Percentiles rank a stretch among this genome's conserved stretches.
These are phyloP conservation scores for Perognathus longimembris DNA, from an alignment of 2,113 vertebrate genomes.

Conservation along the genomic window DNA sequence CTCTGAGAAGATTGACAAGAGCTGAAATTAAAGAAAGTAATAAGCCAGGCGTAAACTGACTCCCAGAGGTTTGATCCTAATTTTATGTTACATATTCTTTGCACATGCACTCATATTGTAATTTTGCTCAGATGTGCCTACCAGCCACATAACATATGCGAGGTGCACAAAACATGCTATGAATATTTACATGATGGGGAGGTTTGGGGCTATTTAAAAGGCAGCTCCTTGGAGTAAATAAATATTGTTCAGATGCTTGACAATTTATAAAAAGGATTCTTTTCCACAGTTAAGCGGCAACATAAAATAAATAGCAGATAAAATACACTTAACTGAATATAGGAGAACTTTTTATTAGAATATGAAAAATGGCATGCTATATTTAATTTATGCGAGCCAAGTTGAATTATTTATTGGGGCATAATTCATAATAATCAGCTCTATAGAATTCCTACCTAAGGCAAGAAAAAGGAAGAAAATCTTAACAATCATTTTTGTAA, in stretches of 20 bases:
- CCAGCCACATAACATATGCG: constrained; percentile 44
- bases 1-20: constrained; percentile 50
- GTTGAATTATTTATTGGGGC: constrained; percentile 40
- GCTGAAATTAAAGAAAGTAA: constrained; percentile 59
- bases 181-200: constrained; percentile 43
- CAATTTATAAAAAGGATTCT: constrained; percentile 45
- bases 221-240: constrained; percentile 26
- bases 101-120: constrained; percentile 10
- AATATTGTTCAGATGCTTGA: constrained; percentile 48
- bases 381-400: constrained; percentile 49
- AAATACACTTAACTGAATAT: constrained; percentile 57
- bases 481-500: constrained; percentile 14
- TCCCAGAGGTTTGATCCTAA: constrained; percentile 49
- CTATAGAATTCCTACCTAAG: not conserved
- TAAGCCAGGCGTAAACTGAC: constrained; percentile 31
- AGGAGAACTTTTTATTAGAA: constrained; percentile 38
- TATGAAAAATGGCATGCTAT: constrained; percentile 16
- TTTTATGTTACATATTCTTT: constrained; percentile 10
- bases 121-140: constrained; percentile 29
- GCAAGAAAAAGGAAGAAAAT: constrained; percentile 45
- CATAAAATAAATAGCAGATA: constrained; percentile 52
- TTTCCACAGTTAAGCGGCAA: constrained; percentile 25
- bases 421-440: constrained; percentile 32
- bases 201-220: constrained; percentile 37
- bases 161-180: constrained; percentile 22